Evolutionary conservation across 2,797 vertebrate species (phyloP), one percentile per base, ranked within the genome.

Genomic region (Pangasius sanitwongsei): DNA sequence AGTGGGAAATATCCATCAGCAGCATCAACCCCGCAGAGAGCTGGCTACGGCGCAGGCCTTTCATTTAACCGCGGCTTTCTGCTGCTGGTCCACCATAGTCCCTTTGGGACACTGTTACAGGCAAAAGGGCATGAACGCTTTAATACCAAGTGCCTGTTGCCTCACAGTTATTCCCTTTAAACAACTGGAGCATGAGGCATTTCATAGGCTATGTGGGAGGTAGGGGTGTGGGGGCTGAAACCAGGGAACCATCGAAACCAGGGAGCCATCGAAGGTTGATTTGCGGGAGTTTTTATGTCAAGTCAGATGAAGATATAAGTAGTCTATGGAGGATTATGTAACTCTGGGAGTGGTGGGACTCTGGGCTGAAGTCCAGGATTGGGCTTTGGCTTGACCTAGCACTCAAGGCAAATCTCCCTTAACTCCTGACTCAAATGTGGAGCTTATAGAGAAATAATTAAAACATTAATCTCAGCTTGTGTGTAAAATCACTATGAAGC

Each of bases 1-100:
- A 50, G 69, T 89, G 91, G 88, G 89, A 91, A 91, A 89, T 90
- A 74, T 91, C 57, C 85, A 75, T 90, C 82, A 90, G 85, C 55
- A 67, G 78, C 86, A 70, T 91, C 83, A 53, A 48, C 81, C 74
- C 69, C 18, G 8, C 81, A 41, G 85, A 89, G 80, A 84, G 48
- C 86, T 81, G 87, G 83, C 28, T 44, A 44, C 23, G n/a, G 53
- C 28, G 28, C 69, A 86, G 85, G 75, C n/a, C 44, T 61, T 89
- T 89, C 53, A 85, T 87, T 75, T 65, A 53, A 72, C 50, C n/a
- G 9, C 12, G 13, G 75, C 34, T 81, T 81, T 86, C 69, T 69
- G 57, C 50, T 44, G 59, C 59, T 44, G 15, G 15, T 48, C 48
- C 28, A 69, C 59, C 63, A 18, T 13, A 28, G 67, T 15, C 41